phyloP scores from a whole-genome alignment of 2,888 invertebrate genomes.

The Nudaria mundana region DNA sequence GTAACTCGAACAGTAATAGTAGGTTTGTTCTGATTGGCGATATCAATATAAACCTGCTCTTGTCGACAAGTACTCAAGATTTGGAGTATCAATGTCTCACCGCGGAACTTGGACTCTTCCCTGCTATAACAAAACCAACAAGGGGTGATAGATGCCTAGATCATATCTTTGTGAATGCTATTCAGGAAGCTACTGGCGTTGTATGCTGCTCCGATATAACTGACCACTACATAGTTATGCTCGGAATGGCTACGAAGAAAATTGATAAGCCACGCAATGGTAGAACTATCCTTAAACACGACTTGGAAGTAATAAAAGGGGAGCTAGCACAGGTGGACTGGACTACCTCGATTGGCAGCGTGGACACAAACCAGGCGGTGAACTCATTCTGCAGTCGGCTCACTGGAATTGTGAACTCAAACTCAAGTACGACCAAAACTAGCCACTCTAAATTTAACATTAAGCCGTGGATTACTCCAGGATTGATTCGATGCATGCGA shows the following conservation, averaged over 20 bases:
- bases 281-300: no score
- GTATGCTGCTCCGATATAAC: constrained; percentile 10
- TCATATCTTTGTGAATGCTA: constrained; percentile 9
- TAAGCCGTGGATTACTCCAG: not conserved
- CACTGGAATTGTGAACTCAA: not conserved
- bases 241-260: no score
- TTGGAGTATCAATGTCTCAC: constrained; percentile 9
- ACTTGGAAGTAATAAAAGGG: not conserved
- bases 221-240: not conserved
- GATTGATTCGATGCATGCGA: constrained; percentile 1
- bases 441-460: constrained; percentile 1
- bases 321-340: not conserved
- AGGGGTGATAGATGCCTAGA: constrained; percentile 12
- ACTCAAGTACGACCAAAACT: not conserved
- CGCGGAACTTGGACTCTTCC: constrained; percentile 9
- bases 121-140: constrained; percentile 13
- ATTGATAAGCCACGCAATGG: no score
- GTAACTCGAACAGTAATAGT: not conserved
- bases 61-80: not conserved
- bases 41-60: constrained; percentile 14
- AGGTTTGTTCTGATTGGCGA: constrained; percentile 15
- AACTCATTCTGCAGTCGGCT: not conserved
- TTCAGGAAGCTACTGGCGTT: not conserved
- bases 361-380: not conserved
- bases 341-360: not conserved